Evolutionary conservation across 2,113 vertebrate genomes (phyloP).

Genomic region (Limnothrissa miodon): DNA sequence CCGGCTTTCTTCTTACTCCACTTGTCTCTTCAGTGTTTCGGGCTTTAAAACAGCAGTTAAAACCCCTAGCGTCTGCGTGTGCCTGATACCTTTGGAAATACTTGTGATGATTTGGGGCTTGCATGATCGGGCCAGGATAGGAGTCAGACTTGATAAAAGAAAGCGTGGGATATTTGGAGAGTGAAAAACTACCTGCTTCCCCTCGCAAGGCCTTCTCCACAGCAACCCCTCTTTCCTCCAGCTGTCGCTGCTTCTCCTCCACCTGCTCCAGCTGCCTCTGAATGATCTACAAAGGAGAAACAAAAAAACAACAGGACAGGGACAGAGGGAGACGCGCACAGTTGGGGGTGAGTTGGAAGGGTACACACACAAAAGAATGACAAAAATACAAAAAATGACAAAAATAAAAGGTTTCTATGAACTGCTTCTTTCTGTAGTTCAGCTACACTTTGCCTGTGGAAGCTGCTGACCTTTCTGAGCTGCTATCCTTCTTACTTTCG

Average conservation of each 20-base stretch:
- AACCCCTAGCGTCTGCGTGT: not conserved
- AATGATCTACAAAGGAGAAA: slow-evolving; percentile 79
- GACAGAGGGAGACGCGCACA: not conserved
- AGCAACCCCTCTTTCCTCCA: slow-evolving; percentile 93
- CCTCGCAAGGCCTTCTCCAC: slow-evolving; percentile 96
- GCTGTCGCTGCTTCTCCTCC: slow-evolving; percentile 95
- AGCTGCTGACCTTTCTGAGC: too few relatives aligned
- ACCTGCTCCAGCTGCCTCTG: slow-evolving; percentile 97
- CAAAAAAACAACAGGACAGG: not conserved
- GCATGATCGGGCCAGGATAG: not conserved
- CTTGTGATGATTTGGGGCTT: not conserved
- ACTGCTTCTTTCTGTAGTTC: too few relatives aligned
- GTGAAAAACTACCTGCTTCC: slow-evolving; percentile 90
- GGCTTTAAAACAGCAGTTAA: not conserved
- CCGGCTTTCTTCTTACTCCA: not conserved
- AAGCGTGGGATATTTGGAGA: not conserved
- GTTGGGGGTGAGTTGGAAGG: not conserved
- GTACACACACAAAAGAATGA: too few relatives aligned
- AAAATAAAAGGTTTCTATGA: too few relatives aligned
- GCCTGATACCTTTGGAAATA: not conserved
- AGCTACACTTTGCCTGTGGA: too few relatives aligned
- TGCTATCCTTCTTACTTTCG: too few relatives aligned
- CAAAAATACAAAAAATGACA: too few relatives aligned
- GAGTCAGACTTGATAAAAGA: not conserved
- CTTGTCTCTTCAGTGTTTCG: not conserved